phyloP scores from a whole-genome alignment of 1,140 invertebrate genomes.

The Drosophila orena region DNA sequence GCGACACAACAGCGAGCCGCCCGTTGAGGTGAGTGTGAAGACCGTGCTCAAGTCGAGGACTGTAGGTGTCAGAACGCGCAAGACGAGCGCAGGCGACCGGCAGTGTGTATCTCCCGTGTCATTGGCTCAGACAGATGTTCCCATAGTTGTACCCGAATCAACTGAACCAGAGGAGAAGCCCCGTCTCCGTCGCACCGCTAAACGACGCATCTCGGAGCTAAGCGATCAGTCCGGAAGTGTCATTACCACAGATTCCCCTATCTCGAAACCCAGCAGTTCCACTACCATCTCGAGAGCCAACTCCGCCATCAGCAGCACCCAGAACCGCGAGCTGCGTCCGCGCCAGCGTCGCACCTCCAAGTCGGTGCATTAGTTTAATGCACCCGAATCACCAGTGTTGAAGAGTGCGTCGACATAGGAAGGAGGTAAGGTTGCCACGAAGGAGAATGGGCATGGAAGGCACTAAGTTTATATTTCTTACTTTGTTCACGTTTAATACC shows the following conservation, averaged over 20 bases:
- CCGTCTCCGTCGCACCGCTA: background rate
- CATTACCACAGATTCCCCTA: background rate
- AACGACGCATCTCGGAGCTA: background rate
- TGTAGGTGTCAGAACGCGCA: background rate
- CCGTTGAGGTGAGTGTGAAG: background rate
- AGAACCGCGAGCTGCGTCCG: constrained; percentile 5
- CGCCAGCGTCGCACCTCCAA: background rate
- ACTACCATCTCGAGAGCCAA: background rate
- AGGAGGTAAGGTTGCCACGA: too few species aligned
- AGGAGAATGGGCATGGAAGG: background rate
- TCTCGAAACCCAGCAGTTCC: background rate
- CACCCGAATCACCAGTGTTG: background rate
- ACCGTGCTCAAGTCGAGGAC: background rate
- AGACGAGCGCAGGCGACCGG: too few species aligned
- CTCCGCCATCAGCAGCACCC: background rate
- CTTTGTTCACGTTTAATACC: background rate
- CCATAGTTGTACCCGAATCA: background rate
- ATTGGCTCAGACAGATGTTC: background rate
- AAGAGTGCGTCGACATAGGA: background rate
- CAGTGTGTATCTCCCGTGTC: background rate
- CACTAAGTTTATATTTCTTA: background rate
- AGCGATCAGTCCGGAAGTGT: constrained; percentile 4
- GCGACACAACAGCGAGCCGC: constrained; percentile 51
- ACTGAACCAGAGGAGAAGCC: background rate
- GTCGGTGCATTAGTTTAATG: background rate